Base-by-base conservation (phyloP, 2,797 vertebrate species). In the Microchirus variegatus region DNA sequence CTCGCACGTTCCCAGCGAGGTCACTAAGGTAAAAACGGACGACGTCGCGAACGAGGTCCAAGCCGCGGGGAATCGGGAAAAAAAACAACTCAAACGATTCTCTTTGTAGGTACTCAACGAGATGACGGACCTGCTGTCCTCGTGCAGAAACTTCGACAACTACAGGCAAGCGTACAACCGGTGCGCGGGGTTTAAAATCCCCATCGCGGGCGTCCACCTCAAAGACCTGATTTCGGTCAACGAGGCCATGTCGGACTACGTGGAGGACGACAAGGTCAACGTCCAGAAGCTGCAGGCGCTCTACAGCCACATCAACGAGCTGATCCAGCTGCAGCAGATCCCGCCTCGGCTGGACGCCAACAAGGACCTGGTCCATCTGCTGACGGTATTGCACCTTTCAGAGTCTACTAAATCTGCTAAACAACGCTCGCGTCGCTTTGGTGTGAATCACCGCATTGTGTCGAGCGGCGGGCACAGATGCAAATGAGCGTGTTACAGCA, bases 71-170 rank as follows among this genome's bases (percentile, higher is more conserved):
- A n/a, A n/a, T n/a, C n/a, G n/a, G n/a, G n/a, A n/a, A n/a, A n/a
- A n/a, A n/a, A n/a, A n/a, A n/a, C n/a, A n/a, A n/a, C n/a, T n/a
- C n/a, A n/a, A n/a, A n/a, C n/a, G n/a, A n/a, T n/a, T n/a, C n/a
- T n/a, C n/a, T n/a, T n/a, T n/a, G n/a, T n/a, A 98, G 96, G 94
- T 95, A 48, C 92, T 98, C 75, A 95, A 94, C 53, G 97, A 98
- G 90, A 96, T 98, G 96, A 98, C 96, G 0, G 96, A 98, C 84
- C 90, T 98, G 64, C 94, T 98, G 67, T 96, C 96, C 3, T 97
- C 96, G 48, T 96, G 93, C 75, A 93, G 95, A 84, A 98, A 98
- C 83, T 98, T 95, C 19, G 96, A 98, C 87, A 97, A 94, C 87
- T 98, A 98, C 64, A 91, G 97, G 49, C 95, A 96, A 67, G 93